Evolutionary conservation across 2,888 invertebrate genomes (phyloP).

Genomic region (Pelosia muscerda): DNA sequence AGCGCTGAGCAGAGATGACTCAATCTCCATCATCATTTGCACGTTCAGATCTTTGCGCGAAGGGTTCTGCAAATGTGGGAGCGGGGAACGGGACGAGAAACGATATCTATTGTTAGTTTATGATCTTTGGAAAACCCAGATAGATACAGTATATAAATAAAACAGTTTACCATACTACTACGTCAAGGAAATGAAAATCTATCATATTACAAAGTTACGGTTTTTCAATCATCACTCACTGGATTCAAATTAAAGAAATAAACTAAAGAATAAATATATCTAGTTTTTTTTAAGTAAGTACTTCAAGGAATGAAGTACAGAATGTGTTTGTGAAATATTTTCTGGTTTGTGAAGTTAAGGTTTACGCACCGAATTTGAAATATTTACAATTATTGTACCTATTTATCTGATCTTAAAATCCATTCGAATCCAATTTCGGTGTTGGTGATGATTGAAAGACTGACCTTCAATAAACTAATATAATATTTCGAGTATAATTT

Average conservation of each 20-base stretch:
- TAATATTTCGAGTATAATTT: not conserved
- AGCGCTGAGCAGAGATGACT: slow-evolving; percentile 93
- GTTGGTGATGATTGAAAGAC: not conserved
- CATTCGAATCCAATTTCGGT: no score
- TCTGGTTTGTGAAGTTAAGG: no score
- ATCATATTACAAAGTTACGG: not conserved
- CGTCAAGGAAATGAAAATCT: not conserved
- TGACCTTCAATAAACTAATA: not conserved
- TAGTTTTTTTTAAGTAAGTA: no score
- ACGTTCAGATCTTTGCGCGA: slow-evolving; percentile 96
- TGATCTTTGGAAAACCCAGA: slow-evolving; percentile 3
- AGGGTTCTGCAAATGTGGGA: slow-evolving; percentile 90
- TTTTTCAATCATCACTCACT: not conserved
- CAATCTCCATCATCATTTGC: slow-evolving; percentile 97
- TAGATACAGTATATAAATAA: not conserved
- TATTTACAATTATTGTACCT: no score
- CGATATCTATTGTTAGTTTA: slow-evolving; percentile 52
- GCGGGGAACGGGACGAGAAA: slow-evolving; percentile 51
- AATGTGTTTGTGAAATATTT: no score
- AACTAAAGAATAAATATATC: no score
- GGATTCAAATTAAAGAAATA: no score
- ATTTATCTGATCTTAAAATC: no score
- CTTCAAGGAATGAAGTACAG: no score
- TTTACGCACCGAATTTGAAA: no score
- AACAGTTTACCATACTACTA: not conserved